Conservation (phyloP, 2,797 vertebrate species). For the Anisognathus igniventris region DNA sequence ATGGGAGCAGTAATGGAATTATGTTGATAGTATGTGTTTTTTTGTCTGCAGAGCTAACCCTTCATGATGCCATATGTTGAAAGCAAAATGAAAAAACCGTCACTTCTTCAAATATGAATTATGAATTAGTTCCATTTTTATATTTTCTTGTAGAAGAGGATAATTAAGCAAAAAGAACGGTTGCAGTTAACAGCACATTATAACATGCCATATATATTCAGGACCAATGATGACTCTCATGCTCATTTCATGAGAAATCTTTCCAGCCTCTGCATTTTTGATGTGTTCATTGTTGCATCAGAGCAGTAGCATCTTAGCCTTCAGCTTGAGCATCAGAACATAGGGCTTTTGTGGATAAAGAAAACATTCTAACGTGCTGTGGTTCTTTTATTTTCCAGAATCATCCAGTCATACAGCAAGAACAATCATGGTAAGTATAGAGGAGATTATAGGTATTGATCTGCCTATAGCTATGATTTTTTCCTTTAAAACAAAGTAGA, state of each 20-base stretch:
- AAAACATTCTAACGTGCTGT: not conserved
- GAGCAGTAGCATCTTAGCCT: not conserved
- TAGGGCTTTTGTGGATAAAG: not conserved
- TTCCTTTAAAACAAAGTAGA: not conserved
- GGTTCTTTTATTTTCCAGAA: conserved; percentile 76
- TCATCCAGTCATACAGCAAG: conserved; percentile 79
- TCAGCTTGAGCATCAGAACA: not conserved
- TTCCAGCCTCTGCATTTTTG: not conserved
- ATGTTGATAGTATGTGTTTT: not conserved
- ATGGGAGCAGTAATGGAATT: not conserved
- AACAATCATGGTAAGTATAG: conserved; percentile 80
- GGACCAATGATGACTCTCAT: not conserved
- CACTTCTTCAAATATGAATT: not conserved
- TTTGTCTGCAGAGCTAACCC: not conserved
- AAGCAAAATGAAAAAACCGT: not conserved
- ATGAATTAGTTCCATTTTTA: conserved; percentile 28
- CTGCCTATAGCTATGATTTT: not conserved
- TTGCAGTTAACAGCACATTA: not conserved
- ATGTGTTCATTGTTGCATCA: not conserved
- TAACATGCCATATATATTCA: not conserved
- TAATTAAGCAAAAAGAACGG: not conserved
- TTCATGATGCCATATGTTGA: conserved; percentile 14
- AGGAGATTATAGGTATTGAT: not conserved
- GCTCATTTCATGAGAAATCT: not conserved
- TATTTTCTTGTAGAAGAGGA: not conserved